Evolutionary conservation across 2,113 vertebrate genomes (phyloP), one percentile per base, ranked within the genome.

Genomic region (Boleophthalmus pectinirostris): DNA sequence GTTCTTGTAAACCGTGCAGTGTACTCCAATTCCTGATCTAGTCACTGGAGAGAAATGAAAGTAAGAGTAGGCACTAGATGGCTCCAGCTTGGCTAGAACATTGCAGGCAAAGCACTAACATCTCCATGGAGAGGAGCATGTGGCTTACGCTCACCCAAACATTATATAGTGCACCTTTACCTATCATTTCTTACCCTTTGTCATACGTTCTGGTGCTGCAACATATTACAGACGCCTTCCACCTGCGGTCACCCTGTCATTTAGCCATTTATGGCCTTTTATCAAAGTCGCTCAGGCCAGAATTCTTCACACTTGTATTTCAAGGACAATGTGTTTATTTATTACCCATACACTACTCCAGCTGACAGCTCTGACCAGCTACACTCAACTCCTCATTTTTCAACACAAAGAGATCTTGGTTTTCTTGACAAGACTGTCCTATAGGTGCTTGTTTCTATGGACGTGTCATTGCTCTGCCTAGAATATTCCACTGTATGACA

Each of bases 321-420:
- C 18, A 63, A 63, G 60, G 60, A 11, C 60, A 1, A 43, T 9
- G 16, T 64, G 33, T 64, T 38, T 64, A 43, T 64, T 64, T 64
- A 64, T 33, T 13, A 33, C 33, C 16, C 25, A 63, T 63, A n/a
- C 33, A 64, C 61, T 38, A 38, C 61, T 12, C 18, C 20, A 38
- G 18, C 61, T 64, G 61, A 64, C 33, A 64, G 61, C 33, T 64
- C 29, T 18, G 20, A 63, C 35, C 61, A 64, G 33, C 12, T n/a
- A 18, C 15, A 43, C 18, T 64, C 18, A 38, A 3, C 33, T 64
- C 33, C 33, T 63, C n/a, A n/a, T 24, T 33, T 16, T 16, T 33
- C 25, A 33, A 1, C 24, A 61, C 24, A 33, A 38, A 64, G 15
- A 38, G 7, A 2, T n/a, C n/a, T 35, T 38, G 0, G 29, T 16